phyloP scores from a whole-genome alignment of 2,797 vertebrate genomes.

The Rhinophrynus dorsalis region DNA sequence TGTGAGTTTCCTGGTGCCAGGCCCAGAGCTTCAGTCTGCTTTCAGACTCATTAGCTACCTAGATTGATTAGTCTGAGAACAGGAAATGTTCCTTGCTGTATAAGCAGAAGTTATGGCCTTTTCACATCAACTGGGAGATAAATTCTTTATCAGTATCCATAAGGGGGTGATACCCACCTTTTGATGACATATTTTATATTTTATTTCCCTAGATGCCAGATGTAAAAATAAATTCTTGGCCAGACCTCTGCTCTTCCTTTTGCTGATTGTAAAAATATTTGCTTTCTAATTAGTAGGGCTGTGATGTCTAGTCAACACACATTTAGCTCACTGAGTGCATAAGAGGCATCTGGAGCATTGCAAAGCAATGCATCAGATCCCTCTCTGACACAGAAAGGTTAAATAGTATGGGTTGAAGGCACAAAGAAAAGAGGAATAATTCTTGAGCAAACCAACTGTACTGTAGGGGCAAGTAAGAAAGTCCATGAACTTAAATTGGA shows the following conservation, averaged over 20 bases:
- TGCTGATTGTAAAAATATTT: conserved; percentile 1
- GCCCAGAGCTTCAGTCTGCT: conserved; percentile 66
- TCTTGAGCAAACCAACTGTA: too few relatives aligned
- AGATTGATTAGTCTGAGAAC: conserved; percentile 66
- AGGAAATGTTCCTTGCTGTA: conserved; percentile 58
- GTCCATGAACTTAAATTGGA: too few relatives aligned
- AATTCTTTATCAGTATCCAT: conserved; percentile 22
- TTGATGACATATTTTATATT: conserved; percentile 15
- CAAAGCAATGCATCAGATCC: too few relatives aligned
- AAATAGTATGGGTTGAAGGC: too few relatives aligned
- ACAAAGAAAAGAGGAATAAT: too few relatives aligned
- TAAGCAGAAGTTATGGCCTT: conserved; percentile 63
- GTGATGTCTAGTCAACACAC: too few relatives aligned
- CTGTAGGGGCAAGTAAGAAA: too few relatives aligned
- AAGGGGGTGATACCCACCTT: not conserved
- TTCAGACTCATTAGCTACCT: conserved; percentile 74
- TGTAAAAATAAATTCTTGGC: not conserved
- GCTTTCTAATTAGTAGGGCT: not conserved
- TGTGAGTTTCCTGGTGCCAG: conserved; percentile 65
- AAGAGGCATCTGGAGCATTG: too few relatives aligned
- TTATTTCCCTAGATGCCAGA: conserved; percentile 3
- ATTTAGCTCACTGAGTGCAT: too few relatives aligned
- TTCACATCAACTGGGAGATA: conserved; percentile 39
- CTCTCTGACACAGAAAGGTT: too few relatives aligned
- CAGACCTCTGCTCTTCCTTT: not conserved